Evolutionary conservation across 1,140 invertebrate species (phyloP).

Genomic region (Saccostrea echinata): DNA sequence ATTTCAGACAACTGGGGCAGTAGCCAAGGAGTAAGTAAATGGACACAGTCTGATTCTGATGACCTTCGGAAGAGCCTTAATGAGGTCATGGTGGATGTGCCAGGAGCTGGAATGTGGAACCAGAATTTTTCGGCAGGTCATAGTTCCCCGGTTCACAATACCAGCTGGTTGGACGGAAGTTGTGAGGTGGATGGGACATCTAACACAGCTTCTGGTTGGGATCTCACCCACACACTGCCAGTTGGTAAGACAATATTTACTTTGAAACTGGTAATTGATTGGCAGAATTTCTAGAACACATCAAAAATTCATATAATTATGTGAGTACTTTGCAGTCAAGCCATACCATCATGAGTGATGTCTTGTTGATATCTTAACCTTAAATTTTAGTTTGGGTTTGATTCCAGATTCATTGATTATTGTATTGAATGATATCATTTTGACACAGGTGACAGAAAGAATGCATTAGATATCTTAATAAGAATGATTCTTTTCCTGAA

Average conservation of each 20-base stretch:
- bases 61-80: constrained; percentile 27
- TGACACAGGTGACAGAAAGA: no score
- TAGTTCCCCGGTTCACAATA: neutral
- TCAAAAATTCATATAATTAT: no score
- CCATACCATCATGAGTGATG: neutral
- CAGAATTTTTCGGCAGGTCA: constrained; percentile 17
- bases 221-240: constrained; percentile 5
- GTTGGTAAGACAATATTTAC: neutral
- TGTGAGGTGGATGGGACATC: neutral
- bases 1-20: neutral
- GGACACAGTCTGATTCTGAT: constrained; percentile 25
- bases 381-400: neutral
- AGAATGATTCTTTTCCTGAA: neutral
- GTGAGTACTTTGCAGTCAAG: no score
- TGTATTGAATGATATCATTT: no score
- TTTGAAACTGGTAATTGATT: no score
- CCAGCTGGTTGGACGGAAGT: neutral
- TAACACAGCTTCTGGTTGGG: constrained; percentile 5
- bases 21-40: neutral
- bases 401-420: neutral
- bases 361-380: neutral
- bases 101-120: constrained; percentile 20
- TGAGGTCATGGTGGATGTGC: neutral
- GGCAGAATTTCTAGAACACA: no score
- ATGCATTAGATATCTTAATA: no score